Evolutionary conservation across 2,797 vertebrate species (phyloP), one percentile per base, ranked within the genome.

Genomic region (Anguilla megastoma): DNA sequence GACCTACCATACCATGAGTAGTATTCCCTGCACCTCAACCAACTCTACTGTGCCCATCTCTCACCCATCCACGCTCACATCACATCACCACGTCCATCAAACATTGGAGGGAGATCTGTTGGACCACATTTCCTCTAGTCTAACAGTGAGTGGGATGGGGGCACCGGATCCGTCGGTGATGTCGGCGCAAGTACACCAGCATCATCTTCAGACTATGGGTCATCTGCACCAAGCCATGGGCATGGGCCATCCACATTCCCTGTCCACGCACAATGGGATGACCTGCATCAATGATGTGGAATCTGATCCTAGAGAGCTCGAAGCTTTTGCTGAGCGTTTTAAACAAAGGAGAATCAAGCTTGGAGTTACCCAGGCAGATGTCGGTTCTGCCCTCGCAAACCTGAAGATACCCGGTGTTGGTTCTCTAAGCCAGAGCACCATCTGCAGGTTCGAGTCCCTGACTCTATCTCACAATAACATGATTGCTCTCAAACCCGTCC

Each of bases 401-500:
- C 97, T 99, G 87, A 98, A 98, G 95, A 97, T 99, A 89, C 98
- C 98, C 10, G 98, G 98, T 0, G 98, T 99, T 91, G 98, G 98
- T 4, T 98, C 98, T 0, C 94, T 99, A 63, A 99, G 98, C 95
- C 98, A 99, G 95, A 99, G 98, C 95, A 99, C 98, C 90, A 99
- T 99, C 95, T 99, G 98, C 95, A 95, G 98, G 94, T 99, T 99
- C 93, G 98, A 99, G 95, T 99, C 98, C 45, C 96, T 99, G 80
- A 99, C 98, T 0, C 93, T 99, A 45, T 98, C 98, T 33, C 98
- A 98, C 94, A 99, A 99, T 95, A 99, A 99, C 95, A 99, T 99
- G 98, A 97, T 97, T 0, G 98, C 98, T n/a, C 97, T 99, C 79
- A 97, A 97, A 90, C 98, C 98, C 0, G 97, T 98, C 3, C 96